Base-by-base conservation (phyloP, 2,888 invertebrate species). In the Calliopum simillimum region DNA sequence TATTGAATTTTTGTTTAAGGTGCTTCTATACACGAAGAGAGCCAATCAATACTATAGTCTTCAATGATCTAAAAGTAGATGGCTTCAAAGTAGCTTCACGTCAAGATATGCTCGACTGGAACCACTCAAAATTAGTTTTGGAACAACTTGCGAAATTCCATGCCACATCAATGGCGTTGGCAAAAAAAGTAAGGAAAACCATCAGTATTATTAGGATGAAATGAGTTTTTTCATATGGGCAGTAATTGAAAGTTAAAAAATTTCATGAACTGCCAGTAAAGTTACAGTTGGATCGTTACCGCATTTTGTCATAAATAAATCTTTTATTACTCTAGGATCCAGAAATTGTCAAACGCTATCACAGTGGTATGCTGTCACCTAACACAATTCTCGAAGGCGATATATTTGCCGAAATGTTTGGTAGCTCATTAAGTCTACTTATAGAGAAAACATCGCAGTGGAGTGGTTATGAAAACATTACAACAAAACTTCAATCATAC, bases 101-200 rank as follows among this genome's bases (percentile, higher is more conserved):
- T 41, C 86, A 87, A 71, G 72, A 82, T 68, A 89, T 89, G 16
- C 82, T 90, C 47, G 89, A 90, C 80, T 81, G 87, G 68, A 79
- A 83, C 1, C 90, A 90, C 77, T 84, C 86, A 19, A 75, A 80
- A 49, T 71, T 88, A 58, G 87, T 89, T 1, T 79, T 90, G 63
- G 82, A 84, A 49, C 88, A 88, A 78, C 75, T 90, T 73, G 89
- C 88, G 0, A 85, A 85, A 71, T 88, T 88, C 75, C 90, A 90
- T 77, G 90, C 89, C 0, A 81, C 87, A 3, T 89, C 89, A 0
- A 86, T 89, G 72, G 85, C 88, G 43, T 79, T 89, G 73, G 86
- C 84, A 46, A 87, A 89, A 74, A 87, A 87, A 83, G 89, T 88
- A 25, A 71, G 74, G 5, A 13, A n/a, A n/a, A n/a, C n/a, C n/a